These are phyloP conservation scores for Podotricha telesiphe DNA, from an alignment of 2,888 invertebrate genomes.

Conservation along the genomic window DNA sequence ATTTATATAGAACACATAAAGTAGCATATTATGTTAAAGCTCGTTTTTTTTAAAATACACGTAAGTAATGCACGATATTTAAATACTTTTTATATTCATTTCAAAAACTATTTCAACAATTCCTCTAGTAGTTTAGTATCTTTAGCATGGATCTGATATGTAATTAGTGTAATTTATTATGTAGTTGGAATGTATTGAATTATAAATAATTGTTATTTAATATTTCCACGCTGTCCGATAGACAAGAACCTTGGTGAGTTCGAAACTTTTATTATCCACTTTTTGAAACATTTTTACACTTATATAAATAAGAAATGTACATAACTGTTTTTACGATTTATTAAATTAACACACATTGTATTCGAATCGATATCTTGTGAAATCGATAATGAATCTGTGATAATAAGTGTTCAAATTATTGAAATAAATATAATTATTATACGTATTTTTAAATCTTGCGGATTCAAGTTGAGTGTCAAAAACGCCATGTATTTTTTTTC, in stretches of 20 bases:
- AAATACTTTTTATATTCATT: neutral
- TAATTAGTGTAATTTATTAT: conserved; percentile 26
- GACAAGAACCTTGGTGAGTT: conserved; percentile 82
- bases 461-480: no score
- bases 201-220: conserved; percentile 55
- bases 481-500: no score
- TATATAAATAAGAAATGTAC: neutral
- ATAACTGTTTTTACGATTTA: neutral
- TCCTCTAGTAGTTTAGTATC: conserved; percentile 3
- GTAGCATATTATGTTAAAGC: conserved; percentile 2
- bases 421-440: neutral
- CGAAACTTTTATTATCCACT: conserved; percentile 22
- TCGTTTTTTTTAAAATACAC: neutral
- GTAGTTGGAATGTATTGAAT: conserved; percentile 39
- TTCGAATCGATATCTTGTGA: neutral
- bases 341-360: neutral
- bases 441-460: no score
- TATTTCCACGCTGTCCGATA: conserved; percentile 77
- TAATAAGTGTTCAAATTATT: neutral
- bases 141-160: conserved; percentile 32
- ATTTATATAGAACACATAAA: conserved; percentile 1
- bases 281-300: neutral
- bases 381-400: neutral
- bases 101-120: neutral
- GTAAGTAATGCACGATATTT: conserved; percentile 14